Percentiles rank a stretch among this genome's conserved stretches.
phyloP scores from a whole-genome alignment of 2,113 vertebrate genomes.

The Tragelaphus imberbis region DNA sequence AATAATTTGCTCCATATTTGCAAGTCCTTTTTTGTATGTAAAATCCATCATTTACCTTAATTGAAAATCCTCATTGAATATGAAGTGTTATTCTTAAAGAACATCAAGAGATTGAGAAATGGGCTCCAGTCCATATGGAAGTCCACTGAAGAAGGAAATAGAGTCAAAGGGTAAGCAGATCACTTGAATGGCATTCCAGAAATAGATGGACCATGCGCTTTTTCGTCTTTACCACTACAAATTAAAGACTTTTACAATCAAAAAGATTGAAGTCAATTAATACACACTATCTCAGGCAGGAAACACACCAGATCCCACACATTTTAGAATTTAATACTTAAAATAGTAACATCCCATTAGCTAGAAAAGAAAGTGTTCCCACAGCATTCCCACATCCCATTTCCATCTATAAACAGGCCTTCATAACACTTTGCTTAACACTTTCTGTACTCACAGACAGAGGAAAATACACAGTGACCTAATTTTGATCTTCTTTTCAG shows the following conservation, averaged over 20 bases:
- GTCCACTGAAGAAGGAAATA: background rate
- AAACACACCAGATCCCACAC: constrained; percentile 12
- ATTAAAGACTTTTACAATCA: background rate
- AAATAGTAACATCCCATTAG: background rate
- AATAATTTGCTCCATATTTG: background rate
- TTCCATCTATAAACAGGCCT: background rate
- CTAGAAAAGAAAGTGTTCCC: constrained; percentile 7
- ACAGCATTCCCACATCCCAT: background rate
- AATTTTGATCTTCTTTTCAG: constrained; percentile 19
- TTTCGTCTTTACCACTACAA: background rate
- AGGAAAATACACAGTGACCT: constrained; percentile 22
- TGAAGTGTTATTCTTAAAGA: background rate
- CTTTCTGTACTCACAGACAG: background rate
- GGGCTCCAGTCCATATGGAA: background rate
- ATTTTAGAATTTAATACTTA: constrained; percentile 33
- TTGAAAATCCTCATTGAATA: background rate
- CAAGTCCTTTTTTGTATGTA: background rate
- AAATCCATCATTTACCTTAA: background rate
- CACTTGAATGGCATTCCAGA: background rate
- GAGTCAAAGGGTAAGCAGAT: background rate
- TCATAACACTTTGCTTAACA: constrained; percentile 1
- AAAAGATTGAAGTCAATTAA: background rate
- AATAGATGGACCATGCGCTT: background rate
- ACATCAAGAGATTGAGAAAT: background rate
- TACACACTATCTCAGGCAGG: background rate